phyloP scores from a whole-genome alignment of 2,113 vertebrate genomes.

The Meles meles region DNA sequence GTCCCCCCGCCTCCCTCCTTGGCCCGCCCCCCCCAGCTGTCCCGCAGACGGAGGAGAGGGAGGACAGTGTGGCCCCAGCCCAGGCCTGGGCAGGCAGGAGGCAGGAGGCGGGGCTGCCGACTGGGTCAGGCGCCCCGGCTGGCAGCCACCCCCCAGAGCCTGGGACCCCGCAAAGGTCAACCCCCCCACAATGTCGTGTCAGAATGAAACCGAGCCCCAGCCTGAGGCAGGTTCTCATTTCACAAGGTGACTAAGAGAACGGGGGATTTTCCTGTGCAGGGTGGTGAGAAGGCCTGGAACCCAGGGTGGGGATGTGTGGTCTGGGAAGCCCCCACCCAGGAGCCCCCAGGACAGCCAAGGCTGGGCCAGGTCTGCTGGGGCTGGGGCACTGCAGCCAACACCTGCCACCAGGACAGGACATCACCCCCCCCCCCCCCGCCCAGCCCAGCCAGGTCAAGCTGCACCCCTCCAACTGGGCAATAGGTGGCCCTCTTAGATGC shows the following conservation, averaged over 20 bases:
- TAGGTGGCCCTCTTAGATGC: background rate
- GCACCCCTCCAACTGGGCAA: rapidly evolving
- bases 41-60: background rate
- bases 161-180: rapidly evolving
- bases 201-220: background rate
- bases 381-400: rapidly evolving
- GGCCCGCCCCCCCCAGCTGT: background rate
- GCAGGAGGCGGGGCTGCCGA: rapidly evolving
- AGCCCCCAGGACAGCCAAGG: background rate
- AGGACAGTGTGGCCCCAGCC: rapidly evolving
- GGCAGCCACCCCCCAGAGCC: rapidly evolving
- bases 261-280: background rate
- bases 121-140: background rate
- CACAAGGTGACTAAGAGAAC: background rate
- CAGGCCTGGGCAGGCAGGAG: background rate
- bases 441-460: rapidly evolving
- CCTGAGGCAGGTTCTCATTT: background rate
- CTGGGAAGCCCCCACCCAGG: background rate
- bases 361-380: background rate
- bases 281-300: background rate
- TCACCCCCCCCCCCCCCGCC: no score
- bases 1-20: background rate
- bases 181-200: background rate
- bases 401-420: background rate
- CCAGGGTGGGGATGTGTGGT: background rate